Evolutionary conservation across 2,888 invertebrate species (phyloP).

Genomic region (Athalia cordata): DNA sequence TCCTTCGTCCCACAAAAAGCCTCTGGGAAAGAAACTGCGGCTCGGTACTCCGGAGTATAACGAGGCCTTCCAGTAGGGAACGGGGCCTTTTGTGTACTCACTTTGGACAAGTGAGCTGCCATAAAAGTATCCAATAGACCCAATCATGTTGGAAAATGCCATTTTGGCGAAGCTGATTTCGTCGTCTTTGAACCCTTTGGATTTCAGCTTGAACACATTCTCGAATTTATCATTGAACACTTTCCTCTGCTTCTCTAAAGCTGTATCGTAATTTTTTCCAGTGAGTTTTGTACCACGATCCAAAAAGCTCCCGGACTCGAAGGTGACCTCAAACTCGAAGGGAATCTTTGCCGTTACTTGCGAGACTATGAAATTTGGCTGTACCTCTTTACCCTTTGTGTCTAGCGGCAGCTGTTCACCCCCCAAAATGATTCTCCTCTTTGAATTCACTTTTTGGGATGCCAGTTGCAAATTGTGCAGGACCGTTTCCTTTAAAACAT

Average conservation of each 20-base stretch:
- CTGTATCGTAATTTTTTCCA: slow-evolving; percentile 81
- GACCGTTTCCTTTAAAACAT: slow-evolving; percentile 85
- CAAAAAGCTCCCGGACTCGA: slow-evolving; percentile 83
- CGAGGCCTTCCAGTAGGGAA: slow-evolving; percentile 95
- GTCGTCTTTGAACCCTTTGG: slow-evolving; percentile 81
- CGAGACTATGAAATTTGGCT: slow-evolving; percentile 86
- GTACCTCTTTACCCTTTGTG: slow-evolving; percentile 70
- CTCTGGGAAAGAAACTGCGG: slow-evolving; percentile 97
- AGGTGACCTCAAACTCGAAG: slow-evolving; percentile 88
- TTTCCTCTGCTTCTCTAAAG: slow-evolving; percentile 77
- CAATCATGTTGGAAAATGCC: slow-evolving; percentile 94
- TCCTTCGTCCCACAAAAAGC: slow-evolving; percentile 99
- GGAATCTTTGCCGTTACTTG: slow-evolving; percentile 87
- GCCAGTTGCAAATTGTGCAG: slow-evolving; percentile 81
- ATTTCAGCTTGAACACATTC: slow-evolving; percentile 82
- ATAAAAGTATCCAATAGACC: slow-evolving; percentile 97
- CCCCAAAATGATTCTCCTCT: slow-evolving; percentile 77
- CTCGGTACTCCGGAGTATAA: slow-evolving; percentile 93
- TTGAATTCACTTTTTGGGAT: slow-evolving; percentile 75
- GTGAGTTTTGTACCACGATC: slow-evolving; percentile 76
- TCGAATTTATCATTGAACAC: slow-evolving; percentile 89
- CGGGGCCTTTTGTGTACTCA: slow-evolving; percentile 86
- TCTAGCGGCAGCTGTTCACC: slow-evolving; percentile 77
- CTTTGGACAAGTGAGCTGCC: slow-evolving; percentile 92
- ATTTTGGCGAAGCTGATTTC: slow-evolving; percentile 87